These are phyloP conservation scores for Hermodice carunculata DNA, from an alignment of 2,888 invertebrate species.

Conservation along the genomic window DNA sequence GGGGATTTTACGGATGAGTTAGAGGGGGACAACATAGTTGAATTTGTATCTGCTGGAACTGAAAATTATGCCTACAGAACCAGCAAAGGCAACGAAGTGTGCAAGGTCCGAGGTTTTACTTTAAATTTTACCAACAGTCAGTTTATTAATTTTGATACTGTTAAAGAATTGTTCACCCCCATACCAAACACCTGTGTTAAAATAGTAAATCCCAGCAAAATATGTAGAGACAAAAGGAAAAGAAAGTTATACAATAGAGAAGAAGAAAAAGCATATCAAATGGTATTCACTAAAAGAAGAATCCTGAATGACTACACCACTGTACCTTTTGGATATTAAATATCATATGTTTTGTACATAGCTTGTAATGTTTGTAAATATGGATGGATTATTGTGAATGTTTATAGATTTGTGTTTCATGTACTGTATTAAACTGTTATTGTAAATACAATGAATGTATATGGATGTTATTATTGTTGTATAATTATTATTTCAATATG, in stretches of 20 bases:
- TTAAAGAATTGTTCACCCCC: conserved; percentile 15
- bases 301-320: conserved; percentile 33
- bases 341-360: too few species aligned
- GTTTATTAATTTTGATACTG: conserved; percentile 39
- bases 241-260: conserved; percentile 82
- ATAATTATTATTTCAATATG: too few species aligned
- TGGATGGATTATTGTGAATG: too few species aligned
- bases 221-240: conserved; percentile 71
- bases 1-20: conserved; percentile 65
- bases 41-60: conserved; percentile 62
- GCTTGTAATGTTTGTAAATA: too few species aligned
- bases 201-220: conserved; percentile 37
- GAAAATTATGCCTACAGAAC: conserved; percentile 62
- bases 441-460: too few species aligned
- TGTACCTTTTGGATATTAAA: conserved; percentile 38
- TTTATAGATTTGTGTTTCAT: too few species aligned
- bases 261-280: conserved; percentile 12
- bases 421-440: too few species aligned
- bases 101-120: conserved; percentile 49
- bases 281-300: conserved; percentile 39
- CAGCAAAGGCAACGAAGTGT: conserved; percentile 30
- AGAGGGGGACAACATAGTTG: conserved; percentile 1
- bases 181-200: background rate
- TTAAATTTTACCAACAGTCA: conserved; percentile 37
- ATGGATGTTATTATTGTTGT: too few species aligned